Evolutionary conservation across 2,888 invertebrate genomes (phyloP).

Genomic region (Sialis fuliginosa): DNA sequence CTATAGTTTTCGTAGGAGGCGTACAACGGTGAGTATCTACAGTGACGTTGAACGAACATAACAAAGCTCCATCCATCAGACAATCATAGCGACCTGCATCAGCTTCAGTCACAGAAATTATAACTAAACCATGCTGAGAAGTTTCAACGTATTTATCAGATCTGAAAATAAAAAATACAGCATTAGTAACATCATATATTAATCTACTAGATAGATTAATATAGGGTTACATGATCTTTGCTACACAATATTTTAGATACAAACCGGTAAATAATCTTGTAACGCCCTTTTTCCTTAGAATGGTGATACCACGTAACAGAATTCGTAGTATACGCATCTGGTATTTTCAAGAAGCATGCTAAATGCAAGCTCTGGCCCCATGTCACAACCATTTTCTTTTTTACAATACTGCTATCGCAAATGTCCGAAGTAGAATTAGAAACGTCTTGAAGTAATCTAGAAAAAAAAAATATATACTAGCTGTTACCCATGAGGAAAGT

Average conservation of each 20-base stretch:
- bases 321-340: slow-evolving; percentile 64
- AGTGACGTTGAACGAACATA: slow-evolving; percentile 83
- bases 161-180: slow-evolving; percentile 22
- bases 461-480: slow-evolving; percentile 7
- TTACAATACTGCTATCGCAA: slow-evolving; percentile 75
- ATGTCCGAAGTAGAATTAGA: slow-evolving; percentile 83
- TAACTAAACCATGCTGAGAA: slow-evolving; percentile 78
- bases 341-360: slow-evolving; percentile 82
- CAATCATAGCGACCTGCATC: slow-evolving; percentile 85
- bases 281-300: slow-evolving; percentile 74
- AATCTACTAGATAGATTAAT: no score
- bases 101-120: slow-evolving; percentile 73
- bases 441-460: slow-evolving; percentile 70
- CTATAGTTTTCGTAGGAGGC: slow-evolving; percentile 76
- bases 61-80: slow-evolving; percentile 69
- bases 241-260: slow-evolving; percentile 4
- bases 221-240: no score
- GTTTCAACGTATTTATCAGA: slow-evolving; percentile 89
- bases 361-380: slow-evolving; percentile 88
- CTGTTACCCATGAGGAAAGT: not conserved
- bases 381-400: slow-evolving; percentile 76
- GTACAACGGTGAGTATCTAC: slow-evolving; percentile 88
- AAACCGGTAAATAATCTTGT: slow-evolving; percentile 59
- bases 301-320: slow-evolving; percentile 81
- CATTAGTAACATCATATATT: no score